Conservation (phyloP, 2,113 vertebrate species). For the Collichthys lucidus region DNA sequence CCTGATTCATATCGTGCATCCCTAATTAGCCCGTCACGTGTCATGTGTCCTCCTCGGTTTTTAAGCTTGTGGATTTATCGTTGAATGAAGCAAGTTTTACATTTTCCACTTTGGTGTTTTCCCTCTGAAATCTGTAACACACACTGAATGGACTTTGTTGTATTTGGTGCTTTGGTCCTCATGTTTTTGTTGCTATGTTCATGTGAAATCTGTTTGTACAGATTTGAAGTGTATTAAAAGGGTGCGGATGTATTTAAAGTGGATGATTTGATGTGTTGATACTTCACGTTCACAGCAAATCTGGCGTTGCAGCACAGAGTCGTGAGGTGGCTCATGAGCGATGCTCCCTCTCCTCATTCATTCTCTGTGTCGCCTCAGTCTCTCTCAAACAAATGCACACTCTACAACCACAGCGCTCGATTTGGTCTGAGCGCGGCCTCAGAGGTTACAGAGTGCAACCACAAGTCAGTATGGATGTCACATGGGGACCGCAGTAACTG, state of each 20-base stretch:
- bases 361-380: too few relatives aligned
- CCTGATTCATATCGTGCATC: neutral
- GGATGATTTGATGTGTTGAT: neutral
- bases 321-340: too few relatives aligned
- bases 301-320: too few relatives aligned
- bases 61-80: neutral
- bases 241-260: slow-evolving; percentile 33
- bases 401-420: too few relatives aligned
- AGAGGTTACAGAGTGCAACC: too few relatives aligned
- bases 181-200: slow-evolving; percentile 14
- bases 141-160: neutral
- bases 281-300: too few relatives aligned
- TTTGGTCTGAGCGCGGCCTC: too few relatives aligned
- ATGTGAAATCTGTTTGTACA: slow-evolving; percentile 48
- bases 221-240: slow-evolving; percentile 66
- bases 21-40: neutral
- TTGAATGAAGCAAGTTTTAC: neutral
- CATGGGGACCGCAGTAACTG: neutral
- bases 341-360: too few relatives aligned
- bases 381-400: too few relatives aligned
- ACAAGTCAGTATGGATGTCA: too few relatives aligned
- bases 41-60: neutral
- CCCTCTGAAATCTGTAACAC: neutral
- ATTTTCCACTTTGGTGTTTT: neutral
- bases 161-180: slow-evolving; percentile 42